Percentiles rank a stretch among this genome's conserved stretches.
Conservation (phyloP, 2,113 vertebrate species). For the Lepisosteus osseus region DNA sequence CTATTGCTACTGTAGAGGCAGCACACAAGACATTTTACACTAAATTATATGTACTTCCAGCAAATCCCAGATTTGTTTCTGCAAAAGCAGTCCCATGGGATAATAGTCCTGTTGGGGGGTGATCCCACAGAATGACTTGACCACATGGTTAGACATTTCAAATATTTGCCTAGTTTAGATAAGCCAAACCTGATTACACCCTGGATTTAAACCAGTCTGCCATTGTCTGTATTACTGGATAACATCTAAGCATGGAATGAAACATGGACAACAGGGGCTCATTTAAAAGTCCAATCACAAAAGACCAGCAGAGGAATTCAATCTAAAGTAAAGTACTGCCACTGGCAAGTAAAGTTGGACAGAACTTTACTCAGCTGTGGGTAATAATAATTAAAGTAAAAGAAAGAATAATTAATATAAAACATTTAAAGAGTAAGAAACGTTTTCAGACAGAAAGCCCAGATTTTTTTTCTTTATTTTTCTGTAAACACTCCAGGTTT, state of each 20-base stretch:
- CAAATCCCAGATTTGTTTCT: too few species aligned
- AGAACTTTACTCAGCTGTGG: too few species aligned
- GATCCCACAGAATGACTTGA: neutral
- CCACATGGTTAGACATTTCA: neutral
- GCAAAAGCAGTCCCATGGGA: too few species aligned
- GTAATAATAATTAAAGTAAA: too few species aligned
- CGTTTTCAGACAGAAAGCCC: too few species aligned
- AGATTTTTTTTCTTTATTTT: too few species aligned
- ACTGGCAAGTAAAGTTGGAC: too few species aligned
- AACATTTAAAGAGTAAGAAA: too few species aligned
- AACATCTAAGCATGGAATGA: neutral
- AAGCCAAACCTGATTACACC: slow-evolving; percentile 2
- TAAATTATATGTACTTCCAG: neutral
- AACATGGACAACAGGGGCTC: neutral
- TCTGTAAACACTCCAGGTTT: too few species aligned
- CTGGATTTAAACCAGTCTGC: neutral
- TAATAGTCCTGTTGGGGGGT: neutral
- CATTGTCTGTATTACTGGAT: slow-evolving; percentile 11
- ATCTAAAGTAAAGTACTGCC: neutral
- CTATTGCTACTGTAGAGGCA: neutral
- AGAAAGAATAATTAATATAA: too few species aligned
- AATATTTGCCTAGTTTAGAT: slow-evolving; percentile 2
- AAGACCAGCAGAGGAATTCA: neutral
- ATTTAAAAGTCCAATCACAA: neutral
- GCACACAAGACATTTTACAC: neutral